Base-by-base conservation (phyloP, 2,797 vertebrate species). In the Hephaestus fuliginosus region DNA sequence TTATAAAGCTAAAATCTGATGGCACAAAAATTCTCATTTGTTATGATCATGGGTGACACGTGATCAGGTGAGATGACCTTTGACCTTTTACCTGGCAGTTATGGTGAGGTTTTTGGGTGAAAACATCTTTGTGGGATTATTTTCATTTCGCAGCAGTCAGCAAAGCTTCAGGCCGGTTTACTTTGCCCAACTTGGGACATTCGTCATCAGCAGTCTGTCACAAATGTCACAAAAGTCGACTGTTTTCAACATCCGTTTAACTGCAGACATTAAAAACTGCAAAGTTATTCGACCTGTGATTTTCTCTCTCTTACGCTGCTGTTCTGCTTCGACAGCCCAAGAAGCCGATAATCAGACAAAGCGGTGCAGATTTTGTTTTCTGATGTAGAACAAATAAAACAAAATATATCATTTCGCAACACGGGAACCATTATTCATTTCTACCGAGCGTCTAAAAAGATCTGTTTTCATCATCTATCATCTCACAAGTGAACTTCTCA, bases 401-500 rank as follows among this genome's bases (percentile, higher is more conserved):
- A 6, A 22, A 70, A 44, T 55, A n/a, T 9, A 18, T 57, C 52
- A 28, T 28, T 43, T 43, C 12, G 11, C 33, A 43, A 4, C 8
- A 25, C 7, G 44, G 3, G 3, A 20, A 41, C 22, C 30, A n/a
- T 33, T 53, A 33, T 44, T 55, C 13, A 63, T 55, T 13, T 12
- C 13, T 22, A 11, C 46, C 2, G 22, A 20, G 46, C 46, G 20
- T 72, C 33, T 39, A 22, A 9, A 49, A 39, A 56, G 44, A 22
- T 43, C 20, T 3, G 11, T 43, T 18, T 53, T 14, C n/a, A 43
- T 28, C 33, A 20, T 53, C 15, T 3, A 11, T 63, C 70, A 44
- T 73, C 49, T 55, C 70, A 2, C 10, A 51, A 55, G 49, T 20
- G 36, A 36, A 48, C 28, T 72, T 36, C 28, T 68, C 66, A 41